Conservation (phyloP, 1,140 invertebrate species). For the Drosophila leontia region DNA sequence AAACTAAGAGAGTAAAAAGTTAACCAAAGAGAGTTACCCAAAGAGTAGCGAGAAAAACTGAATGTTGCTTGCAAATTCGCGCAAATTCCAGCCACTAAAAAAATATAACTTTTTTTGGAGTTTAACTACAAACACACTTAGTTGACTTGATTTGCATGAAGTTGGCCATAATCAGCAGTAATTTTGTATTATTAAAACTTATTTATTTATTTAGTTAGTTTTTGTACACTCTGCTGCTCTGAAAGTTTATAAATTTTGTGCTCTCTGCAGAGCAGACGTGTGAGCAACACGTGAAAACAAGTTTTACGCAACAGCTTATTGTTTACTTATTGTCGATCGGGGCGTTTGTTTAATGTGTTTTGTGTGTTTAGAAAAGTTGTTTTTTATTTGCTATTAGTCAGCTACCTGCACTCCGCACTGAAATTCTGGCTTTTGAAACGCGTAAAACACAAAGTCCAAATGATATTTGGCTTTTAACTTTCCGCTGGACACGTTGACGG, state of each 20-base stretch:
- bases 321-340: conserved; percentile 26
- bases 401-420: conserved; percentile 57
- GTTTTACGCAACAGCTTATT: conserved; percentile 72
- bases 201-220: conserved; percentile 23
- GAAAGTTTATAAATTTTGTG: conserved; percentile 34
- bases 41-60: conserved; percentile 40
- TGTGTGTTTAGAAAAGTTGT: conserved; percentile 24
- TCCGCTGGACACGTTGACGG: conserved; percentile 71
- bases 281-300: conserved; percentile 72
- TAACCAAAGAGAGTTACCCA: conserved; percentile 20
- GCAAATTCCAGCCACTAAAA: conserved; percentile 35
- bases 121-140: conserved; percentile 18
- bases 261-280: conserved; percentile 49
- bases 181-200: conserved; percentile 24
- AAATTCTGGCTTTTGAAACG: conserved; percentile 37
- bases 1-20: conserved; percentile 37
- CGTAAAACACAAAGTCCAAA: conserved; percentile 40
- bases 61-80: conserved; percentile 26
- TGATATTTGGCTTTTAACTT: conserved; percentile 12
- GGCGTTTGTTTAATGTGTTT: conserved; percentile 24
- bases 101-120: conserved; percentile 8
- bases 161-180: conserved; percentile 39
- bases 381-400: conserved; percentile 36
- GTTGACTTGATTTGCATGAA: conserved; percentile 17
- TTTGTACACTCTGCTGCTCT: conserved; percentile 26